phyloP scores from a whole-genome alignment of 2,888 invertebrate genomes.

The Lasius platythorax region DNA sequence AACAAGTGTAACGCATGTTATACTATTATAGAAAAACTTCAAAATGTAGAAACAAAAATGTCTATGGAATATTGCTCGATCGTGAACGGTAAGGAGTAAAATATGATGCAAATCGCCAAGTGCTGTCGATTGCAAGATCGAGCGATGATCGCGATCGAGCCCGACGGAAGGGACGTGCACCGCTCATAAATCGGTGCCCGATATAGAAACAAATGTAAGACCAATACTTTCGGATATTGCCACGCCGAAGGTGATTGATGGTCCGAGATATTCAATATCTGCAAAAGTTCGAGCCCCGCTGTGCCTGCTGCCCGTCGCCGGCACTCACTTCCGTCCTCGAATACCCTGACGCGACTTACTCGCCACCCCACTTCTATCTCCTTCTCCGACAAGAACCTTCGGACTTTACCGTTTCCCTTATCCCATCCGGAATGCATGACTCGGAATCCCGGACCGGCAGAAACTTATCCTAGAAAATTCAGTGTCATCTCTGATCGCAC shows the following conservation, averaged over 20 bases:
- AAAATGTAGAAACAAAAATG: constrained; percentile 7
- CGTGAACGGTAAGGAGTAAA: constrained; percentile 25
- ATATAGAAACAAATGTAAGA: constrained; percentile 81
- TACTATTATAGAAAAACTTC: background rate
- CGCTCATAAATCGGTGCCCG: constrained; percentile 78
- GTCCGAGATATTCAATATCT: constrained; percentile 85
- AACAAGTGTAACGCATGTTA: background rate
- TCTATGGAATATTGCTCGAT: constrained; percentile 18
- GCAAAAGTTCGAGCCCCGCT: constrained; percentile 77
- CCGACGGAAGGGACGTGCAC: constrained; percentile 69
- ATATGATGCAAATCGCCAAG: constrained; percentile 26
- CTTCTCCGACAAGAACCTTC: constrained; percentile 28
- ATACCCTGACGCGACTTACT: constrained; percentile 36
- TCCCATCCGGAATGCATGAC: constrained; percentile 63
- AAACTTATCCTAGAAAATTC: constrained; percentile 68
- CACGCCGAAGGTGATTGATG: constrained; percentile 82
- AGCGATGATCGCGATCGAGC: constrained; percentile 66
- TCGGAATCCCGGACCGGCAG: constrained; percentile 50
- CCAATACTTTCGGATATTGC: constrained; percentile 84
- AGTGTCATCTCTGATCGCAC: constrained; percentile 40
- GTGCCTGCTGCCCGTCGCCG: constrained; percentile 59
- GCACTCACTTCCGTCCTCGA: constrained; percentile 55
- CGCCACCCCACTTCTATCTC: constrained; percentile 37
- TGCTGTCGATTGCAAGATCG: constrained; percentile 57
- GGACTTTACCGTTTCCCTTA: constrained; percentile 60